Evolutionary conservation across 2,888 invertebrate species (phyloP), one percentile per base, ranked within the genome.

Genomic region (Clivina fossor): DNA sequence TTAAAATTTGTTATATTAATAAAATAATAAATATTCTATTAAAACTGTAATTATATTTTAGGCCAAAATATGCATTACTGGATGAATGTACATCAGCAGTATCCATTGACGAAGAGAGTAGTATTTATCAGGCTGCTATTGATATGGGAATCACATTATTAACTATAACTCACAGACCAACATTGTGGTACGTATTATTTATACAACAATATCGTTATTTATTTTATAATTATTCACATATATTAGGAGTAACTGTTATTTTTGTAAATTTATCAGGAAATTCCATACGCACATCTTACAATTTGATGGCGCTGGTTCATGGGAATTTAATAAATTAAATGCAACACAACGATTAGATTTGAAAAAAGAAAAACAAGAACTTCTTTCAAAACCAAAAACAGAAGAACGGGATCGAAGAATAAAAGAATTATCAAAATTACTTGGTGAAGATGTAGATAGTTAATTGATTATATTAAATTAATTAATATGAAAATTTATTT

Each of bases 61-160:
- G 90, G 66, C 94, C 94, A 0, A 88, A 88, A 63, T 94, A 91
- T 76, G 92, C 93, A 8, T 77, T 97, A 0, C 76, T 98, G 37
- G 98, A 98, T 69, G 98, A 98, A 73, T 95, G 96, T 63, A 98
- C 97, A 0, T 93, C 93, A 69, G 97, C 97, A 0, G 93, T 97
- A 0, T 93, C 93, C 28, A 88, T 95, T 69, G 97, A 97, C 69
- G 90, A 90, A 0, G 94, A 94, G 71, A 88, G 88, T 54, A 83
- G 87, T 38, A 91, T 97, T 78, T 97, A 97, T 74, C 88, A 89
- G 70, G 83, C 84, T 47, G 93, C 93, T 2, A 94, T 95, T 68
- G 85, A 85, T 65, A 84, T 86, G 69, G 95, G 94, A 40, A 97
- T 98, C 67, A 97, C 96, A 0, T 77, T 99, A 20, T 78, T 99